Evolutionary conservation across 2,888 invertebrate genomes (phyloP).

Genomic region (Volucella inflata): DNA sequence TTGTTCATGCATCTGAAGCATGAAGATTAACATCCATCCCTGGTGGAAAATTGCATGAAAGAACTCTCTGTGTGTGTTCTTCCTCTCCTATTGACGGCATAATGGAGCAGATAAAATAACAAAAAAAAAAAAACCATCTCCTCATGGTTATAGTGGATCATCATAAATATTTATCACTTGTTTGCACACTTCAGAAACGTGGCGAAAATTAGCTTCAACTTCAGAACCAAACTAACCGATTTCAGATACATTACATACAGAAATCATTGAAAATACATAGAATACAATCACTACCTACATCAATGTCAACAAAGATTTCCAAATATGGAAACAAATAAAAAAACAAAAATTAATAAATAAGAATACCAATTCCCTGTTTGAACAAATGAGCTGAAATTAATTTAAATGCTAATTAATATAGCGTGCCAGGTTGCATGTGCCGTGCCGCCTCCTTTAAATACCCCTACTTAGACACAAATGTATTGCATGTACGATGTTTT

Average conservation of each 20-base stretch:
- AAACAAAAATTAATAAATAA: slow-evolving; percentile 35
- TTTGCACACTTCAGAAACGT: slow-evolving; percentile 73
- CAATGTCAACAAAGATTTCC: slow-evolving; percentile 26
- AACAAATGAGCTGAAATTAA: slow-evolving; percentile 75
- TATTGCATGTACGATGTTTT: slow-evolving; percentile 51
- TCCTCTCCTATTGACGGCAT: slow-evolving; percentile 52
- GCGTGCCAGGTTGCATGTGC: slow-evolving; percentile 58
- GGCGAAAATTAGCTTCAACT: slow-evolving; percentile 68
- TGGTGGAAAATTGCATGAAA: slow-evolving; percentile 65
- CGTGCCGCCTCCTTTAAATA: slow-evolving; percentile 27
- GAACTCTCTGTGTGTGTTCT: slow-evolving; percentile 58
- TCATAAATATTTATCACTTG: slow-evolving; percentile 75
- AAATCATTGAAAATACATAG: slow-evolving; percentile 10
- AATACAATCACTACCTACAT: slow-evolving; percentile 27
- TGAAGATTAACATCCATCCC: slow-evolving; percentile 71
- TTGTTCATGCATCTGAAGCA: slow-evolving; percentile 70
- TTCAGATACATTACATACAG: background rate
- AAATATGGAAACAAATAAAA: slow-evolving; percentile 49
- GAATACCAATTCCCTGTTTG: slow-evolving; percentile 73
- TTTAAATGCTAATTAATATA: slow-evolving; percentile 75
- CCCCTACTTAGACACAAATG: slow-evolving; percentile 29
- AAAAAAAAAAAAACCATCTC: slow-evolving; percentile 40
- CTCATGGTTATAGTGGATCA: slow-evolving; percentile 60
- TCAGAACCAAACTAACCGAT: slow-evolving; percentile 25
- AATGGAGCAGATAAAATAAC: slow-evolving; percentile 53